A percentile compares a stretch with the other conserved stretches of the same genome.
Conservation (phyloP, 2,113 vertebrate genomes). For the Apistogramma diplotaenia region DNA sequence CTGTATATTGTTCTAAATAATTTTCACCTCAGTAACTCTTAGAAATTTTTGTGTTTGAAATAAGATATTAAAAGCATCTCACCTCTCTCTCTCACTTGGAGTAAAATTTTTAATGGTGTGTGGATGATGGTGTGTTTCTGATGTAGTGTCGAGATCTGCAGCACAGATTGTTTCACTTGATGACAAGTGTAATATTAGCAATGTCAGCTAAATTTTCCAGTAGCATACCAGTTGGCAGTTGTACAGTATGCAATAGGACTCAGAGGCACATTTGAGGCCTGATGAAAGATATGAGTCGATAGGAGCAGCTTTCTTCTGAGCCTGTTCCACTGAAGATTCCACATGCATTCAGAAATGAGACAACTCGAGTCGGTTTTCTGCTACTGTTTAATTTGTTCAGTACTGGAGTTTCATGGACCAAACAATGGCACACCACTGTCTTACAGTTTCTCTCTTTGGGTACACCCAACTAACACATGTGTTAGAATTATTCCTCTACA, state of each 20-base stretch:
- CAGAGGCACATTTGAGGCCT: conserved; percentile 7
- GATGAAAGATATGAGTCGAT: conserved; percentile 34
- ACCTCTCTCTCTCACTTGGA: background rate
- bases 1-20: background rate
- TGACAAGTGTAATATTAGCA: conserved; percentile 30
- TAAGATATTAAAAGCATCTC: background rate
- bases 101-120: background rate
- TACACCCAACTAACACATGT: conserved; percentile 65
- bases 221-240: background rate
- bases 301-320: background rate
- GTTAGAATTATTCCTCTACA: conserved; percentile 63
- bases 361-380: conserved; percentile 23
- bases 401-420: conserved; percentile 65
- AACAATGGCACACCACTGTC: conserved; percentile 65
- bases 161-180: background rate
- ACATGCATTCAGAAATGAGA: conserved; percentile 20
- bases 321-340: background rate
- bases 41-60: background rate
- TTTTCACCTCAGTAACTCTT: background rate
- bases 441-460: conserved; percentile 71
- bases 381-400: conserved; percentile 64
- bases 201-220: conserved; percentile 25
- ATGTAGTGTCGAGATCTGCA: conserved; percentile 22
- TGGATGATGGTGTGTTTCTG: conserved; percentile 4
- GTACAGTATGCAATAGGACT: background rate